These are phyloP conservation scores for Camponotus pennsylvanicus DNA, from an alignment of 1,140 invertebrate species.

Conservation along the genomic window DNA sequence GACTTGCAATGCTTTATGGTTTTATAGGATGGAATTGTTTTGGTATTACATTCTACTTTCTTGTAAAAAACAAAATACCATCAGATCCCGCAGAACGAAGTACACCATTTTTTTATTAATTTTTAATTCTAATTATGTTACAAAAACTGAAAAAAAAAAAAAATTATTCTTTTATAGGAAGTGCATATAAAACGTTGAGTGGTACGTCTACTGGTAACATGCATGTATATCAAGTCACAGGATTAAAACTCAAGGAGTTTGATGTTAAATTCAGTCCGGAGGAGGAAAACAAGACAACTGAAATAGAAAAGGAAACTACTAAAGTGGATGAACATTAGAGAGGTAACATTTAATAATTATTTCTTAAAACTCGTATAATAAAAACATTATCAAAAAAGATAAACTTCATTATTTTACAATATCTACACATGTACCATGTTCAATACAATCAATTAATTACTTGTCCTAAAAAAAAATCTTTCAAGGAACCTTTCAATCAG, in stretches of 20 bases:
- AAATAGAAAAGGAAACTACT: neutral
- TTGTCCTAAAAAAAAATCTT: neutral
- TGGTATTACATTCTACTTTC: neutral
- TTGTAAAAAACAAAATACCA: neutral
- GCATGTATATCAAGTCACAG: neutral
- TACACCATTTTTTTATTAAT: slow-evolving; percentile 4
- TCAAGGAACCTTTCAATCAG: neutral
- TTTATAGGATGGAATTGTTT: slow-evolving; percentile 61
- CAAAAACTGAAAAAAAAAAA: neutral
- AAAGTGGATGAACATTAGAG: neutral
- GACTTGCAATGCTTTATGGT: slow-evolving; percentile 54
- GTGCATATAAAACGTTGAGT: neutral
- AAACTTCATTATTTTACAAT: slow-evolving; percentile 8
- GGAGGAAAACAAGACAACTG: neutral
- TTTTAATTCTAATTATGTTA: neutral
- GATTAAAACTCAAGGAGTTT: slow-evolving; percentile 19
- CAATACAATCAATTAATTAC: neutral
- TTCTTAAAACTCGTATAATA: slow-evolving; percentile 13
- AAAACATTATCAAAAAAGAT: neutral
- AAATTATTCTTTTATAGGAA: slow-evolving; percentile 25
- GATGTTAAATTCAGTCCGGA: neutral
- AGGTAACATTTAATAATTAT: slow-evolving; percentile 37
- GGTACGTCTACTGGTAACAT: neutral
- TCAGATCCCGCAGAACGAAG: neutral
- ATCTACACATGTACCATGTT: slow-evolving; percentile 35